Evolutionary conservation across 1,140 invertebrate genomes (phyloP), one percentile per base, ranked within the genome.

Genomic region (Pseudomyrmex cubaensis): DNA sequence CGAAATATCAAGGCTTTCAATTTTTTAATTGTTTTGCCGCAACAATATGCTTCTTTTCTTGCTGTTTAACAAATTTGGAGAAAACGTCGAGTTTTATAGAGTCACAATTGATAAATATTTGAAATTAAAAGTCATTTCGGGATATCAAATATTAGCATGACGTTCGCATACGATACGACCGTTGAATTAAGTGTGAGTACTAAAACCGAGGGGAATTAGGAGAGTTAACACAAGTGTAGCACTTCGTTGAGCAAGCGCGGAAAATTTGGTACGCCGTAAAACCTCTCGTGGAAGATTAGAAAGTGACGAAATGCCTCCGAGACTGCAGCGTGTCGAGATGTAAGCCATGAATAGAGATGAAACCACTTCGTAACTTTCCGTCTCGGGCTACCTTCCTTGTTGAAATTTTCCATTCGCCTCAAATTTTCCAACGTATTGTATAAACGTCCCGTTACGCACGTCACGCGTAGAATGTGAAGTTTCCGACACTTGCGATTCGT

Each of bases 281-380:
- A 72, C 54, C 66, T 80, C 76, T 50, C 54, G 52, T 61, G 66
- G 76, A 59, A 80, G 76, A 72, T 72, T 80, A 72, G 76, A 80
- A 80, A 72, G 66, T 80, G 76, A 80, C 54, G 76, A 80, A 61
- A 56, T 35, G n/a, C 64, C 15, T 69, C 44, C 48, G 64, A 56
- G 67, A 70, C 46, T 22, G 50, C 50, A 48, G 67, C 67, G 67
- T 70, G 50, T 25, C 67, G 67, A 35, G 64, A 72, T 80, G 76
- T 80, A 72, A 80, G 76, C 54, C 52, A 70, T 72, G 66, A 80
- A 80, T 72, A 72, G 66, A 80, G 76, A 80, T 80, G 76, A 80
- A 80, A 80, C 66, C 46, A 50, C 44, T 78, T 5, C 76, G 66
- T 78, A 78, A 78, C 76, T 70, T 70, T 70, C 76, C 66, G 66